Evolutionary conservation across 1,140 invertebrate genomes (phyloP), one percentile per base, ranked within the genome.

Genomic region (Armadillidium nasatum): DNA sequence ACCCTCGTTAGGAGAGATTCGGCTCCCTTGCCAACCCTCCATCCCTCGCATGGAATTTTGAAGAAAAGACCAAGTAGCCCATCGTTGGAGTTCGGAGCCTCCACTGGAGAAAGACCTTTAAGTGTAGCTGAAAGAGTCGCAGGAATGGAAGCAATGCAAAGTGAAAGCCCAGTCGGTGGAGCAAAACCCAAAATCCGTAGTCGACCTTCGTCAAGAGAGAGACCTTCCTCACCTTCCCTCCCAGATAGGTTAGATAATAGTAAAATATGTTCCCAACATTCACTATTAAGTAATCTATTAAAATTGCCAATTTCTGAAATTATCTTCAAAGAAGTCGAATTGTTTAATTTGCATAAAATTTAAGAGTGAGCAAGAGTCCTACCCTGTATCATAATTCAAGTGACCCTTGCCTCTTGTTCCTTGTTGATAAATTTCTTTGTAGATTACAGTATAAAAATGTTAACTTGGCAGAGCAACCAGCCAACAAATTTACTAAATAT

Each of bases 91-190:
- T 19, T 60, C 7, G 11, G 11, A 60, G 7, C 50, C 72, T 72
- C 21, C 72, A 82, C 75, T 82, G 83, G 84, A 79, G 75, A 80
- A 50, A 68, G 77, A 19, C 71, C 74, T 67, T 73, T 76, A n/a
- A 81, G 79, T 67, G 79, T 81, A 19, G 77, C 78, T 10, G 76
- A 81, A 73, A 54, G 77, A 21, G 75, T 77, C 4, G 81, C 71
- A 9, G 80, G 75, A 19, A 79, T 78, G 75, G 81, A 80, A 73
- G 81, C 79, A 11, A 74, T 72, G 22, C 54, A 74, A 19, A 69
- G 77, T 70, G 74, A 73, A 19, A 23, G 15, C 6, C 22, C 60
- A 19, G 13, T 19, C 22, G 43, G 33, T 11, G 67, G 74, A 43
- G 22, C 74, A 43, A 50, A 43, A 15, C 74, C 74, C 15, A 75